Evolutionary conservation across 2,797 vertebrate genomes (phyloP), one percentile per base, ranked within the genome.

Genomic region (Tauraco hartlaubi): DNA sequence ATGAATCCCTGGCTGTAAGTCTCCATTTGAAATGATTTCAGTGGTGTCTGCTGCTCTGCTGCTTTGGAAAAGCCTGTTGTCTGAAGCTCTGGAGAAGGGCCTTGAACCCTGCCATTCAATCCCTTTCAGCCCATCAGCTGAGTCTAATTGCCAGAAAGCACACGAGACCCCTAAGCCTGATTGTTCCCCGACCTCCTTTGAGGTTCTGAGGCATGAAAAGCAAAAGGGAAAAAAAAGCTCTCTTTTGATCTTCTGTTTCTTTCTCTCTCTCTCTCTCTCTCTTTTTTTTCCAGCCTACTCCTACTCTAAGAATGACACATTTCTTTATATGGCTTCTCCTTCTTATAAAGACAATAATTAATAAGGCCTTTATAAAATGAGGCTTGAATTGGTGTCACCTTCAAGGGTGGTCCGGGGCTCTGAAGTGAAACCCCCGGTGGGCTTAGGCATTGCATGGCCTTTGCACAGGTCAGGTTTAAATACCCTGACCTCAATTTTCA

Each of bases 81-180:
- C 99, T 99, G 99, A 99, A 99, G 99, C 98, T 97, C 98, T 98
- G 97, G 98, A 99, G 98, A 99, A 99, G 99, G 99, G 99, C 99
- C 99, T 99, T 99, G 99, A 99, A 99, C 99, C 98, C 98, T 99
- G 99, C 98, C 99, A 99, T 99, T 99, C 99, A 99, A 97, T 98
- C 98, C 99, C 98, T 99, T 99, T 99, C 99, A 99, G 99, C 99
- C 99, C 99, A 99, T 99, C 99, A 99, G 99, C 99, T 99, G 99
- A 99, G 99, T 99, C 99, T 99, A 99, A 99, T 99, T 99, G 99
- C 99, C 98, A 99, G 98, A 99, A 99, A 99, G 99, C 99, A 99
- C 99, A 99, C 98, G 99, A 99, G 99, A 99, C 99, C 99, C 98
- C 98, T 98, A 98, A 98, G 99, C 98, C 98, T 99, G 99, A 99